Evolutionary conservation across 2,888 invertebrate species (phyloP).

Genomic region (Cerceris rybyensis): DNA sequence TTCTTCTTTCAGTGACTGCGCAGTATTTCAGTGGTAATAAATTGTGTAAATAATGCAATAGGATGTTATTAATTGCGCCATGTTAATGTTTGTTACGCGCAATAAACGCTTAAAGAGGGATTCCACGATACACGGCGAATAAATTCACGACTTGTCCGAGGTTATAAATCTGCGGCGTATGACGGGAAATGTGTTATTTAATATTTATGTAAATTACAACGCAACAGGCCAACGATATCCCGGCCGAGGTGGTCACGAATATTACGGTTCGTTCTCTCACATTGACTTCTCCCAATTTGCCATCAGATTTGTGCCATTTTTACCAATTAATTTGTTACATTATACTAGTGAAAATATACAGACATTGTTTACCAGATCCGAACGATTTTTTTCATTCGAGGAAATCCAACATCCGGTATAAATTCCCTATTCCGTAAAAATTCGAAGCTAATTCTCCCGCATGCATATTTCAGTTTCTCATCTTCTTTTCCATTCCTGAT

Average conservation of each 20-base stretch:
- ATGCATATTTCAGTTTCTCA: too few species aligned
- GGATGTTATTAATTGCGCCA: conserved; percentile 12
- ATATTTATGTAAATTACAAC: conserved; percentile 57
- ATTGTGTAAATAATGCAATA: conserved; percentile 1
- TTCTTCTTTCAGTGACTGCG: background rate
- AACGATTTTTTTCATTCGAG: too few species aligned
- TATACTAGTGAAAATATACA: too few species aligned
- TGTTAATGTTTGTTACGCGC: conserved; percentile 18
- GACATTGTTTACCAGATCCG: too few species aligned
- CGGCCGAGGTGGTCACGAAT: conserved; percentile 6
- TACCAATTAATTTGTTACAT: conserved; percentile 16
- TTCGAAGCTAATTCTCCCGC: too few species aligned
- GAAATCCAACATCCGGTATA: too few species aligned
- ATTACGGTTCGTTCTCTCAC: conserved; percentile 38
- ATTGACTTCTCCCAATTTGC: conserved; percentile 12
- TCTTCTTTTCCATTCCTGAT: too few species aligned
- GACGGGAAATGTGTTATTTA: conserved; percentile 40
- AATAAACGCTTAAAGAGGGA: conserved; percentile 10
- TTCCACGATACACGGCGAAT: conserved; percentile 7
- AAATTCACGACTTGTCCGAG: conserved; percentile 16
- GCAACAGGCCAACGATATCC: conserved; percentile 35
- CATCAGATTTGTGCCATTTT: conserved; percentile 46
- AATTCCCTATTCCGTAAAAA: too few species aligned
- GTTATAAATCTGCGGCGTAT: conserved; percentile 46
- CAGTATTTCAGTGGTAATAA: background rate